Percentiles rank a stretch among this genome's conserved stretches.
Evolutionary conservation across 2,888 invertebrate genomes (phyloP).

Genomic region (Hypsopygia costalis): DNA sequence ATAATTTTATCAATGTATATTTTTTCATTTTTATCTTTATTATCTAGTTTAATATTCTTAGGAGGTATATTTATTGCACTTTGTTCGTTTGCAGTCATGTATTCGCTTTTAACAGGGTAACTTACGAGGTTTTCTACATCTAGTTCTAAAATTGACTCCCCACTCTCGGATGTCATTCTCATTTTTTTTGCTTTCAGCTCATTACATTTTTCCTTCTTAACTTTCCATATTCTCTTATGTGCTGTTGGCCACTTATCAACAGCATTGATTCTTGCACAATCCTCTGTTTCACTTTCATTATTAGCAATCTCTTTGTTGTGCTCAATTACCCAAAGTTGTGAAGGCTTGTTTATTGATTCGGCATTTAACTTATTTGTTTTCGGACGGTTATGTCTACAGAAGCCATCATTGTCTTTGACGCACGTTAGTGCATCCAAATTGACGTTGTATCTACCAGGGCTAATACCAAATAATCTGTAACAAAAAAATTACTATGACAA

Average conservation of each 20-base stretch:
- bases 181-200: constrained; percentile 48
- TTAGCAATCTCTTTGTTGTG: constrained; percentile 32
- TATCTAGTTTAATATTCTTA: neutral
- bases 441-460: constrained; percentile 60
- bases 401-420: constrained; percentile 58
- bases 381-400: constrained; percentile 55
- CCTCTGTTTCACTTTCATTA: constrained; percentile 40
- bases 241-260: constrained; percentile 58
- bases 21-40: neutral
- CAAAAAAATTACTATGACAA: no score
- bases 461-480: constrained; percentile 62
- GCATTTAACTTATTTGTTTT: constrained; percentile 24
- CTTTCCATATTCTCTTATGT: constrained; percentile 53
- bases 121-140: constrained; percentile 45
- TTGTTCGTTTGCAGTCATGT: constrained; percentile 16
- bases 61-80: constrained; percentile 15
- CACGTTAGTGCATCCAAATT: constrained; percentile 62
- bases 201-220: constrained; percentile 39
- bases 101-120: constrained; percentile 17
- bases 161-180: constrained; percentile 43
- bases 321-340: constrained; percentile 29
- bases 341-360: constrained; percentile 22
- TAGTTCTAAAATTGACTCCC: constrained; percentile 41
- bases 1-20: neutral
- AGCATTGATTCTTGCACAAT: constrained; percentile 56